Percentiles rank a stretch among this genome's conserved stretches.
These are phyloP conservation scores for Elgonia sp. DNA, from an alignment of 2,888 invertebrate genomes.

Conservation along the genomic window DNA sequence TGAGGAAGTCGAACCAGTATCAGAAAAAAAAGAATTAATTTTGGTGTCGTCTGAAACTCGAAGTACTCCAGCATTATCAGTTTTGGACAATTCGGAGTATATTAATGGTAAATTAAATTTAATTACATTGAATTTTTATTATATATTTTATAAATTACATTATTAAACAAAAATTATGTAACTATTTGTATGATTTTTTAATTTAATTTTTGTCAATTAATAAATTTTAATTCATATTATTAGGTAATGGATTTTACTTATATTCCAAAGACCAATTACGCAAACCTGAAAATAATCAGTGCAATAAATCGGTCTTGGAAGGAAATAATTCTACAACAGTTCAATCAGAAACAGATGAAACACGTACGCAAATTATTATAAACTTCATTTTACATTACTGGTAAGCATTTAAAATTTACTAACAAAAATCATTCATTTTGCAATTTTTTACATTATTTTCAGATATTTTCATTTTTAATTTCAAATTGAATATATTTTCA, in stretches of 20 bases:
- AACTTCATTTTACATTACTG: conserved; percentile 94
- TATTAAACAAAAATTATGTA: no score
- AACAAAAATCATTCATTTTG: neutral
- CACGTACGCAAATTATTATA: conserved; percentile 91
- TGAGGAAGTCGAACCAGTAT: conserved; percentile 68
- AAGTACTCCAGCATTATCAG: conserved; percentile 90
- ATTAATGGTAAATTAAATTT: conserved; percentile 88
- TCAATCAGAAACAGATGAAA: conserved; percentile 87
- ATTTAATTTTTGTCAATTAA: neutral
- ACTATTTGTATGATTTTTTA: neutral
- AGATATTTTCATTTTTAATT: no score
- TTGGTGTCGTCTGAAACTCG: conserved; percentile 82
- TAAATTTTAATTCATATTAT: conserved; percentile 12
- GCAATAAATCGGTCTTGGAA: conserved; percentile 80
- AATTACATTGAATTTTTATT: neutral
- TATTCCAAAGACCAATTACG: conserved; percentile 89
- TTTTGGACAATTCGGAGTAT: conserved; percentile 92
- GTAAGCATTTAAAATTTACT: conserved; percentile 83
- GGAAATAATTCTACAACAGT: conserved; percentile 70
- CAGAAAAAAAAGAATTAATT: conserved; percentile 66
- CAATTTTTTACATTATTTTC: neutral
- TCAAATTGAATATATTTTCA: no score
- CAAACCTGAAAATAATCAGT: conserved; percentile 87
- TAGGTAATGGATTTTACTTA: conserved; percentile 93
- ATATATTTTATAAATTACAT: no score